A percentile compares a stretch with the other conserved stretches of the same genome.
phyloP scores from a whole-genome alignment of 2,888 invertebrate species.

The Drosophila merina region DNA sequence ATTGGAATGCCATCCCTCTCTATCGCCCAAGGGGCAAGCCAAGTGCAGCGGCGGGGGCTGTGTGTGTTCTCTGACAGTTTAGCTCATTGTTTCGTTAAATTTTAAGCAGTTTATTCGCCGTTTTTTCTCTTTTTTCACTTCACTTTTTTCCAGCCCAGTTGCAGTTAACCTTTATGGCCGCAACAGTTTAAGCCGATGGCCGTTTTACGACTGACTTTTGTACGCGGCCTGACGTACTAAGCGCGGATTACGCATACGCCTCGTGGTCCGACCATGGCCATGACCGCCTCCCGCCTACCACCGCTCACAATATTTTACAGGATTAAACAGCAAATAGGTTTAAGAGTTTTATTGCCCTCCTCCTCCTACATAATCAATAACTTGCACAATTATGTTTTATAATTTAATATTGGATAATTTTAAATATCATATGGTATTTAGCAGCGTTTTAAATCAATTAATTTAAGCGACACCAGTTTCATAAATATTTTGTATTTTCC shows the following conservation, averaged over 20 bases:
- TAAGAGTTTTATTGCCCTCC: not conserved
- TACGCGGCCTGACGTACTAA: conserved; percentile 61
- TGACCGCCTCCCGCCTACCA: not conserved
- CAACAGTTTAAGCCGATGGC: conserved; percentile 78
- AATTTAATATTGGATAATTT: not conserved
- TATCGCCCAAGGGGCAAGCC: not conserved
- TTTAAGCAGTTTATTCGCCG: conserved; percentile 70
- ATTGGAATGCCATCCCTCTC: conserved; percentile 57
- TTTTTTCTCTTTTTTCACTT: conserved; percentile 29
- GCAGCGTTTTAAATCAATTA: conserved; percentile 6
- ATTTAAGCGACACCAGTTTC: not conserved
- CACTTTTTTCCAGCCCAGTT: conserved; percentile 10
- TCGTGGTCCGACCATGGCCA: conserved; percentile 40
- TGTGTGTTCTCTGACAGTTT: conserved; percentile 39
- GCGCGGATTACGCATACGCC: conserved; percentile 77
- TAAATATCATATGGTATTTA: not conserved
- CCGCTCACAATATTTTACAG: not conserved
- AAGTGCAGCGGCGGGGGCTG: not conserved
- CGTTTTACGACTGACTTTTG: conserved; percentile 75
- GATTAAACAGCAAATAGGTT: not conserved
- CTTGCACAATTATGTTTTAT: not conserved
- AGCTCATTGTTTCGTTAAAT: conserved; percentile 71
- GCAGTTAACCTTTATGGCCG: conserved; percentile 74
- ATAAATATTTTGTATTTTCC: conserved; percentile 11
- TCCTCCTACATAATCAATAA: not conserved